phyloP scores from a whole-genome alignment of 2,797 vertebrate genomes.

The Pseudomugil tenellus region DNA sequence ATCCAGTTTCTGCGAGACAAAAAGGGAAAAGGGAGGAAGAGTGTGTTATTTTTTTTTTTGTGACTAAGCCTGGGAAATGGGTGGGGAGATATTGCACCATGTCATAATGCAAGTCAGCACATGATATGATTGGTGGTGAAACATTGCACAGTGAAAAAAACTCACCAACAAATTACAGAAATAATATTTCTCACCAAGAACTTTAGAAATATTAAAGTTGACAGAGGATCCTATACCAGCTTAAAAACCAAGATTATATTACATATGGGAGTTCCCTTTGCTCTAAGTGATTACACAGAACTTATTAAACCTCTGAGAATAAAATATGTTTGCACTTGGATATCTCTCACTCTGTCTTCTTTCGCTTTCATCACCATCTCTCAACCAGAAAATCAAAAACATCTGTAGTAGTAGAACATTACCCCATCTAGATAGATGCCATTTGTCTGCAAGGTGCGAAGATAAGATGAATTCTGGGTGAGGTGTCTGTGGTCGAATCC shows the following conservation, averaged over 20 bases:
- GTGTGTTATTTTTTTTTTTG: constrained; percentile 40
- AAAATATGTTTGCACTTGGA: constrained; percentile 15
- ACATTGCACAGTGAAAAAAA: constrained; percentile 60
- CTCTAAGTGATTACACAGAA: constrained; percentile 35
- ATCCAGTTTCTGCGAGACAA: constrained; percentile 83
- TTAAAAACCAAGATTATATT: constrained; percentile 50
- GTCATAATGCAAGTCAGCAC: constrained; percentile 33
- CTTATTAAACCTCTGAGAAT: constrained; percentile 61
- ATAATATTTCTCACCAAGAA: constrained; percentile 36
- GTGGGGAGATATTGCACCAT: constrained; percentile 21
- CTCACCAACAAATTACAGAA: constrained; percentile 28
- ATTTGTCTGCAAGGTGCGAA: constrained; percentile 70
- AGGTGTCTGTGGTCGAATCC: constrained; percentile 29
- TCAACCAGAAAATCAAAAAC: not conserved
- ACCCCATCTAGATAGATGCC: constrained; percentile 66
- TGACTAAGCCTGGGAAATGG: constrained; percentile 12
- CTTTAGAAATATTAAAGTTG: constrained; percentile 63
- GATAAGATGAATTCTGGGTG: constrained; percentile 6
- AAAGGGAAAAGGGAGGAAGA: constrained; percentile 8
- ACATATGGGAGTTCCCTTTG: constrained; percentile 36
- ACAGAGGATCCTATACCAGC: constrained; percentile 34
- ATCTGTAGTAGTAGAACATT: constrained; percentile 20
- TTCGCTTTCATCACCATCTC: not conserved
- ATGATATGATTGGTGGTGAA: constrained; percentile 56
- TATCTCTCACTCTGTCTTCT: constrained; percentile 18